Percentiles rank a stretch among this genome's conserved stretches.
Conservation (phyloP, 2,797 vertebrate species). For the Cryptoblepharus egeriae region DNA sequence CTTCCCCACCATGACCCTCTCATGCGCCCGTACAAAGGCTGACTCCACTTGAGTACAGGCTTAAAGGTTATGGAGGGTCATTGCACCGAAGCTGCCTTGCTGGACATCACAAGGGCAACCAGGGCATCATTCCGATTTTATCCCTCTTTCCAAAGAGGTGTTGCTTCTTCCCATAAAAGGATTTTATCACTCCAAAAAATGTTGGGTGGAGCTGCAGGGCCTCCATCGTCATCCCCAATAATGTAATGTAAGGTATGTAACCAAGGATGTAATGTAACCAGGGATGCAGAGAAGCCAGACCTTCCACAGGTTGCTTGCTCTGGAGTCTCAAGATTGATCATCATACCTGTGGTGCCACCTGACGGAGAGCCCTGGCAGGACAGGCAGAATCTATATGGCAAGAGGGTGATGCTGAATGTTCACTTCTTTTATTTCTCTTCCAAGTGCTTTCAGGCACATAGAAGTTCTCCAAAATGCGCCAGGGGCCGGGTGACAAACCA, state of each 20-base stretch:
- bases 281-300: background rate
- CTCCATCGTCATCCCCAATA: too few species aligned
- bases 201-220: background rate
- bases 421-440: background rate
- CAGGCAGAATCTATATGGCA: background rate
- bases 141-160: too few species aligned
- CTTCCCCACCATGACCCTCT: background rate
- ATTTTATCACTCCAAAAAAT: background rate
- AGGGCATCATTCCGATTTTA: too few species aligned
- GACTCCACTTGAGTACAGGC: background rate
- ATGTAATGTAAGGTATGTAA: too few species aligned
- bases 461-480: too few species aligned
- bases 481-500: too few species aligned
- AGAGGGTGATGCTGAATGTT: too few species aligned
- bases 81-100: background rate
- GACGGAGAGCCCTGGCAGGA: background rate
- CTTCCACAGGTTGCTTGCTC: background rate
- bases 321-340: background rate
- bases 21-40: background rate
- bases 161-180: too few species aligned
- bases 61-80: too few species aligned
- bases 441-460: background rate
- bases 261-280: background rate
- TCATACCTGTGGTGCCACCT: background rate
- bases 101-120: background rate